Evolutionary conservation across 2,888 invertebrate species (phyloP).

Genomic region (Gasteruption jaculator): DNA sequence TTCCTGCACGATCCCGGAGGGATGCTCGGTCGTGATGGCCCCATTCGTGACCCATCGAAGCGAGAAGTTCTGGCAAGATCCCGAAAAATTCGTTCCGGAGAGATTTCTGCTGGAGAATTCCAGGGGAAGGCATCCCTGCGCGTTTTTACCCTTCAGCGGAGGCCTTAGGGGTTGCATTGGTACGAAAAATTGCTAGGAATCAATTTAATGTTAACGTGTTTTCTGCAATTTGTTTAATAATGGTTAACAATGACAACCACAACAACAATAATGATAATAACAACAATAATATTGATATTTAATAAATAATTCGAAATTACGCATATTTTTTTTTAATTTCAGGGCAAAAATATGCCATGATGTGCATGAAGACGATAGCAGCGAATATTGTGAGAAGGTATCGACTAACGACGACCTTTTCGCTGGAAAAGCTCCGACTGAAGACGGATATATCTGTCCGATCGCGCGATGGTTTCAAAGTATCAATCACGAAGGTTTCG

Average conservation of each 20-base stretch:
- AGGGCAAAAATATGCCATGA: conserved; percentile 31
- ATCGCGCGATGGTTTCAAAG: conserved; percentile 24
- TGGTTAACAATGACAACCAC: no score
- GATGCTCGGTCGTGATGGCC: conserved; percentile 24
- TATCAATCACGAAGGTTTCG: conserved; percentile 24
- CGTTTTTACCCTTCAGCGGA: conserved; percentile 27
- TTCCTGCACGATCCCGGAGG: conserved; percentile 27
- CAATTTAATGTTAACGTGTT: not conserved
- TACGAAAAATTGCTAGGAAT: conserved; percentile 3
- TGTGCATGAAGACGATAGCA: conserved; percentile 28
- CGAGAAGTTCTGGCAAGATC: conserved; percentile 28
- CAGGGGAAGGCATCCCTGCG: conserved; percentile 24
- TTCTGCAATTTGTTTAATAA: no score
- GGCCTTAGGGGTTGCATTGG: conserved; percentile 27
- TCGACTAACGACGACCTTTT: conserved; percentile 16
- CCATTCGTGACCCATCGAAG: conserved; percentile 27
- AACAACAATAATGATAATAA: not conserved
- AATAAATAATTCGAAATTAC: no score
- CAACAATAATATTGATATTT: no score
- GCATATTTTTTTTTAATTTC: no score
- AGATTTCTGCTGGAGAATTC: conserved; percentile 29
- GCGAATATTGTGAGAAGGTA: conserved; percentile 27
- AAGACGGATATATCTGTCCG: conserved; percentile 28
- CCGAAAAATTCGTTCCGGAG: conserved; percentile 31
- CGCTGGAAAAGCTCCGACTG: conserved; percentile 20